Conservation (phyloP, 2,797 vertebrate genomes). For the Helarctos malayanus region DNA sequence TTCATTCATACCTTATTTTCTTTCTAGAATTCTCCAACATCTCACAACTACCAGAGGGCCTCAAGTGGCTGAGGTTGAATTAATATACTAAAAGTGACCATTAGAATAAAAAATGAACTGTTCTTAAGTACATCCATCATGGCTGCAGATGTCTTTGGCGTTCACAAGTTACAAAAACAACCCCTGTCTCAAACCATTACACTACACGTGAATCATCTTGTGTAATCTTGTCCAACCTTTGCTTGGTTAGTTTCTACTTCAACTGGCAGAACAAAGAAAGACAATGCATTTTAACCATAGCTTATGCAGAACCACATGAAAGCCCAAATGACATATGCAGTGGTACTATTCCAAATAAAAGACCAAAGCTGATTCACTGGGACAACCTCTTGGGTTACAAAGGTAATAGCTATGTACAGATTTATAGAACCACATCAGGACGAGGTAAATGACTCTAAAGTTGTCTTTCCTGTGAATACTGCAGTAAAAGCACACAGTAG, state of each 20-base stretch:
- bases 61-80: neutral
- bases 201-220: neutral
- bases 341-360: neutral
- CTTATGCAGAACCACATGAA: neutral
- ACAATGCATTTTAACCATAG: neutral
- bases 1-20: neutral
- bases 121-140: neutral
- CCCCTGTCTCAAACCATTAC: neutral
- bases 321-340: neutral
- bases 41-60: neutral
- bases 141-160: neutral
- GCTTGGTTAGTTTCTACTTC: neutral
- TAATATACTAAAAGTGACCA: neutral
- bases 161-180: neutral
- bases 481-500: neutral
- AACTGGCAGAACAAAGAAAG: slow-evolving; percentile 21
- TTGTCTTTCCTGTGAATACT: neutral
- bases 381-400: neutral
- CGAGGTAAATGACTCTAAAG: neutral
- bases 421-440: neutral
- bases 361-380: neutral
- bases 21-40: neutral
- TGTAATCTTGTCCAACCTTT: neutral
- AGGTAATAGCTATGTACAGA: neutral
- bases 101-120: neutral